These are phyloP conservation scores for Dicranocentrus wangi DNA, from an alignment of 2,888 invertebrate species.

Conservation along the genomic window DNA sequence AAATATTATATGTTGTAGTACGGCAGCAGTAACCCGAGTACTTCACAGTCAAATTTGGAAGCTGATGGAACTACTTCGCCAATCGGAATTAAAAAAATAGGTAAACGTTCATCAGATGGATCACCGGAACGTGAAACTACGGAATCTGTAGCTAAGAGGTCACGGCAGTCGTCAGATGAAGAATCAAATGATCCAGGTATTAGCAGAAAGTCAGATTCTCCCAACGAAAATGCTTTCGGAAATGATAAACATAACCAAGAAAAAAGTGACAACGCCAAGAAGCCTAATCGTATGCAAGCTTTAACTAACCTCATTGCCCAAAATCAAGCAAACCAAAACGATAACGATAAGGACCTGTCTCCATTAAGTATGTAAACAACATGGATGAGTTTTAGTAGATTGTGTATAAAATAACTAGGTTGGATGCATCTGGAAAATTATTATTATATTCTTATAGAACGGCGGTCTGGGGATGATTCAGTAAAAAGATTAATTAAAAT, in stretches of 20 bases:
- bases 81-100: constrained; percentile 25
- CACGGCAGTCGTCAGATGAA: constrained; percentile 19
- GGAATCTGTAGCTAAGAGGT: constrained; percentile 15
- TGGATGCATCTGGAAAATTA: neutral
- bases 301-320: constrained; percentile 42
- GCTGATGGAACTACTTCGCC: neutral
- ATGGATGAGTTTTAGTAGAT: too few relatives aligned
- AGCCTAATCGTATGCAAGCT: constrained; percentile 22
- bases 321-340: neutral
- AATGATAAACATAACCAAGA: neutral
- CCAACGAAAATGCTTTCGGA: constrained; percentile 21
- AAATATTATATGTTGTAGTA: too few relatives aligned
- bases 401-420: too few relatives aligned
- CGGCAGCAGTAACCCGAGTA: too few relatives aligned
- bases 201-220: neutral
- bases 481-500: neutral
- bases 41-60: neutral
- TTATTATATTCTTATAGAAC: constrained; percentile 21
- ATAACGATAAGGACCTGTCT: neutral
- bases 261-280: neutral
- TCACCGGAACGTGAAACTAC: constrained; percentile 38
- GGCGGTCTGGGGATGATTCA: constrained; percentile 12
- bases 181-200: neutral
- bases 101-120: constrained; percentile 47
- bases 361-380: constrained; percentile 24